These are phyloP conservation scores for Callipepla californica DNA, from an alignment of 2,113 vertebrate species.

Conservation along the genomic window DNA sequence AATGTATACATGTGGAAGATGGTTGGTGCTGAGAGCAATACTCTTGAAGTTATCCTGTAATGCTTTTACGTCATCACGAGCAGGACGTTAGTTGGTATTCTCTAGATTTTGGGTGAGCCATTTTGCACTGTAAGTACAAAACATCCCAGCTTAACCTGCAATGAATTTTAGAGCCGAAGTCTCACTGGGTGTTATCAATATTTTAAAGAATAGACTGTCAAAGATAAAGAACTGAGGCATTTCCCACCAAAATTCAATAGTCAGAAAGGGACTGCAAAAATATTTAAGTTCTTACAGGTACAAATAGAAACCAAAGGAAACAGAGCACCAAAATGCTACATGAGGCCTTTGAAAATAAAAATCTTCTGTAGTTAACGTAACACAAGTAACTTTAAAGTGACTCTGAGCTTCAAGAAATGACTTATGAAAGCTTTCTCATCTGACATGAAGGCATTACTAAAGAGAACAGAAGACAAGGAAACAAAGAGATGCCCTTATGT, in stretches of 20 bases:
- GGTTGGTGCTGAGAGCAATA: not conserved
- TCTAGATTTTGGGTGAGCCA: not conserved
- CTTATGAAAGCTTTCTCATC: not conserved
- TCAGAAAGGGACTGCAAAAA: not conserved
- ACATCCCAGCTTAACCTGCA: rapidly evolving
- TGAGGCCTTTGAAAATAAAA: not conserved
- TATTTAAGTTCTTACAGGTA: not conserved
- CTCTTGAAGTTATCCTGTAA: not conserved
- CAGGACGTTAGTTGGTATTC: not conserved
- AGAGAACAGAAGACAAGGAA: not conserved
- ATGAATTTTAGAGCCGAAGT: not conserved
- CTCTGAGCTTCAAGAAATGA: not conserved
- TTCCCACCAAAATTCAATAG: not conserved
- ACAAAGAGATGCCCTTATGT: not conserved
- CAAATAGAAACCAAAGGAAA: not conserved
- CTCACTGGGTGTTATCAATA: not conserved
- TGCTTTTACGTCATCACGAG: not conserved
- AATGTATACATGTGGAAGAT: not conserved
- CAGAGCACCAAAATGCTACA: not conserved
- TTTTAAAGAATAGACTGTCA: not conserved
- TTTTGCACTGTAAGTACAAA: not conserved
- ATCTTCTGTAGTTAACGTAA: not conserved
- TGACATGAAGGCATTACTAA: not conserved
- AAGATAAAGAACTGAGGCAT: not conserved
- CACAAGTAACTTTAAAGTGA: not conserved